These are phyloP conservation scores for Solenodon paradoxus DNA, from an alignment of 2,113 vertebrate genomes.

Conservation along the genomic window DNA sequence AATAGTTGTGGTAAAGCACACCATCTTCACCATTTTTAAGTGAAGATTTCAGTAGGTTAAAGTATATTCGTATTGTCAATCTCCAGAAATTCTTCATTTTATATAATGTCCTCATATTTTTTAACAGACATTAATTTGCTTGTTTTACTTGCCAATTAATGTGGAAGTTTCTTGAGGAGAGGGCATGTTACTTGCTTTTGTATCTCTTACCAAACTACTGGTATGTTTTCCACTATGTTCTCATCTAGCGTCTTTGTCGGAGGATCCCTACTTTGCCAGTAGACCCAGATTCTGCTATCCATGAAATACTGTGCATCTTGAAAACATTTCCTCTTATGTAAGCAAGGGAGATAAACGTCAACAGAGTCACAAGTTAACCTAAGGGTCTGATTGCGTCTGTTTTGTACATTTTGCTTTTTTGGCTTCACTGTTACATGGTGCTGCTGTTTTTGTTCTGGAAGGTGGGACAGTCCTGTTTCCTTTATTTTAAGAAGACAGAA, in stretches of 20 bases:
- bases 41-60: not conserved
- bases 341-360: not conserved
- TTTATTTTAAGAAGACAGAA: conserved; percentile 65
- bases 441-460: conserved; percentile 55
- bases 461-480: not conserved
- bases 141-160: not conserved
- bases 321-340: conserved; percentile 47
- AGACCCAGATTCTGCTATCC: not conserved
- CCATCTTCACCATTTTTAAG: not conserved
- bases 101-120: not conserved
- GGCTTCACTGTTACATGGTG: not conserved
- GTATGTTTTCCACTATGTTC: not conserved
- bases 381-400: not conserved
- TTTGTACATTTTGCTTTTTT: conserved; percentile 22
- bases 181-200: not conserved
- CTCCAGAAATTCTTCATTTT: not conserved
- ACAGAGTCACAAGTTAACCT: not conserved
- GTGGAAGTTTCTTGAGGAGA: not conserved
- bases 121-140: not conserved
- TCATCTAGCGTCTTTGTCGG: not conserved
- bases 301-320: not conserved
- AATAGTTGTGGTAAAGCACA: not conserved
- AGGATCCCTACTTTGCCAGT: not conserved
- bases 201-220: not conserved
- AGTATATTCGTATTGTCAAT: not conserved